Conservation (phyloP, 2,888 invertebrate genomes). For the Alviniconcha strummeri region DNA sequence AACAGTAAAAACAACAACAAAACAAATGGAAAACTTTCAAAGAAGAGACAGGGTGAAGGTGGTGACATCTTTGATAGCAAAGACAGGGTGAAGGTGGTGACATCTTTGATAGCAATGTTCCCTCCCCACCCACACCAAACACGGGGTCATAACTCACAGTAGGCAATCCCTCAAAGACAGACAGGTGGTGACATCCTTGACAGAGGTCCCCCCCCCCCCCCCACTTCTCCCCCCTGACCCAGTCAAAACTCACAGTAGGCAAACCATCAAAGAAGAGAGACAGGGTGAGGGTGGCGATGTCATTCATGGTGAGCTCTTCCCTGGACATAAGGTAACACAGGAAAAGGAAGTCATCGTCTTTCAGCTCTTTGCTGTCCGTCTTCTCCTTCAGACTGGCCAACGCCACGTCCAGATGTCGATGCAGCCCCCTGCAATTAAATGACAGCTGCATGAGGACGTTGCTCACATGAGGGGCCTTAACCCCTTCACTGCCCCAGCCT, state of each 20-base stretch:
- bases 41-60: slow-evolving; percentile 85
- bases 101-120: slow-evolving; percentile 73
- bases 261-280: slow-evolving; percentile 88
- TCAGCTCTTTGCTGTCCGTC: slow-evolving; percentile 75
- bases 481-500: too few species aligned
- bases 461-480: too few species aligned
- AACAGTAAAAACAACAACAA: too few species aligned
- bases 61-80: too few species aligned
- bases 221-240: background rate
- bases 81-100: slow-evolving; percentile 85
- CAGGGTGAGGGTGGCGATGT: slow-evolving; percentile 83
- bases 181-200: too few species aligned
- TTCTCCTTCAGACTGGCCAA: slow-evolving; percentile 66
- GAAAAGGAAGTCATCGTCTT: slow-evolving; percentile 73
- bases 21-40: slow-evolving; percentile 89
- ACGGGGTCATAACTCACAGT: too few species aligned
- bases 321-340: slow-evolving; percentile 75
- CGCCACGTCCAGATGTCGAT: slow-evolving; percentile 63
- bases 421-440: slow-evolving; percentile 53
- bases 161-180: too few species aligned
- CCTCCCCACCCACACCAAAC: too few species aligned
- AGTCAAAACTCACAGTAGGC: slow-evolving; percentile 80
- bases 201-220: background rate
- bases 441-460: too few species aligned
- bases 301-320: slow-evolving; percentile 73